Evolutionary conservation across 2,797 vertebrate species (phyloP).

Genomic region (Oophaga sylvatica): DNA sequence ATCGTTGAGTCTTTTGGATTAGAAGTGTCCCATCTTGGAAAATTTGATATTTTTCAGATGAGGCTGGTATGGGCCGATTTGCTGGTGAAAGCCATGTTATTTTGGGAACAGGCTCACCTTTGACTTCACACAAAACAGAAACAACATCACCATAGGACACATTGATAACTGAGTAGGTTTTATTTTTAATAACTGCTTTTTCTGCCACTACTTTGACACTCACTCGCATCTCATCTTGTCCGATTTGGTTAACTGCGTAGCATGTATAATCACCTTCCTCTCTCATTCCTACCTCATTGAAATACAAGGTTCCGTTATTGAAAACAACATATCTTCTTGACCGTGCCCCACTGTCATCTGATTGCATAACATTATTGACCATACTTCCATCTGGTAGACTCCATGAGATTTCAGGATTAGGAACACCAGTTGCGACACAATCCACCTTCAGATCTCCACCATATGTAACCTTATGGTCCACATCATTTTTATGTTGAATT

Average conservation of each 20-base stretch:
- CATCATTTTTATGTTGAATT: constrained; percentile 82
- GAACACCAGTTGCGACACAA: constrained; percentile 90
- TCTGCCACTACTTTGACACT: constrained; percentile 79
- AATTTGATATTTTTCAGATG: constrained; percentile 83
- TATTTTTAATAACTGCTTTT: constrained; percentile 77
- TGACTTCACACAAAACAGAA: constrained; percentile 77
- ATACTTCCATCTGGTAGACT: constrained; percentile 89
- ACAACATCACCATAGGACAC: constrained; percentile 81
- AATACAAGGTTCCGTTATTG: constrained; percentile 88
- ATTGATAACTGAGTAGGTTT: constrained; percentile 66
- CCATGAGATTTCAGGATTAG: constrained; percentile 91
- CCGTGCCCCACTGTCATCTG: constrained; percentile 73
- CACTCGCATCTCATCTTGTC: constrained; percentile 91
- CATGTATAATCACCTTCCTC: constrained; percentile 93
- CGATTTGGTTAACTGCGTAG: constrained; percentile 88
- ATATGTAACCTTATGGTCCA: constrained; percentile 80
- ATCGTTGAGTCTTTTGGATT: constrained; percentile 83
- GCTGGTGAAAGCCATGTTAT: constrained; percentile 87
- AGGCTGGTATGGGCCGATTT: constrained; percentile 75
- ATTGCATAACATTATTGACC: constrained; percentile 82
- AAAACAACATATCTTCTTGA: constrained; percentile 87
- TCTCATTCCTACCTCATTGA: constrained; percentile 84
- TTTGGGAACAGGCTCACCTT: constrained; percentile 79
- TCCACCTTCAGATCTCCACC: constrained; percentile 88
- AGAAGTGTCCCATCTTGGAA: constrained; percentile 82